Percentiles rank a stretch among this genome's conserved stretches.
Conservation (phyloP, 2,888 invertebrate species). For the Spilarctia lutea region DNA sequence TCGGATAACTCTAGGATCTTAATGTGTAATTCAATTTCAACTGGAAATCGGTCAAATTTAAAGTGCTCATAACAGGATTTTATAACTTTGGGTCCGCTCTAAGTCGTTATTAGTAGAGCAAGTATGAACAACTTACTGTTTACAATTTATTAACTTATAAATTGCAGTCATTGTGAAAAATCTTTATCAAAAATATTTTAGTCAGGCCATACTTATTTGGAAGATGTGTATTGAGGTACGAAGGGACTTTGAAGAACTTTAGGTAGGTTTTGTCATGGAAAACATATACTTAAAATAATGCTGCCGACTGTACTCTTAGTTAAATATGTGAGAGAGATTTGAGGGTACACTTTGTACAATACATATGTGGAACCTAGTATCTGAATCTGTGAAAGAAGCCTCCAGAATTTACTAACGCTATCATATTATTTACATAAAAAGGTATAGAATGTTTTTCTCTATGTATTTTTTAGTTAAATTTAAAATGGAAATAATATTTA, state of each 20-base stretch:
- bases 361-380: background rate
- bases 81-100: background rate
- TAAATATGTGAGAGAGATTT: background rate
- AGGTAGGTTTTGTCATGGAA: background rate
- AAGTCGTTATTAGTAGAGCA: background rate
- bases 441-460: background rate
- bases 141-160: background rate
- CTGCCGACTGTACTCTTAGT: background rate
- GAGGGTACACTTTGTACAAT: background rate
- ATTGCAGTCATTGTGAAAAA: background rate
- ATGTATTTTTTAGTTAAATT: background rate
- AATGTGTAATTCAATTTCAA: background rate
- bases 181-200: background rate
- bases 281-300: background rate
- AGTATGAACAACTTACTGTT: background rate
- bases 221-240: background rate
- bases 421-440: background rate
- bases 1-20: background rate
- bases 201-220: background rate
- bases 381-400: background rate
- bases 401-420: background rate
- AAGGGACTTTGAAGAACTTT: background rate
- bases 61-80: background rate
- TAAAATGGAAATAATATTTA: background rate
- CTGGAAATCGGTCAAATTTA: background rate